A percentile compares a stretch with the other conserved stretches of the same genome.
Conservation (phyloP, 1,140 invertebrate species). For the Anastatus disparis region DNA sequence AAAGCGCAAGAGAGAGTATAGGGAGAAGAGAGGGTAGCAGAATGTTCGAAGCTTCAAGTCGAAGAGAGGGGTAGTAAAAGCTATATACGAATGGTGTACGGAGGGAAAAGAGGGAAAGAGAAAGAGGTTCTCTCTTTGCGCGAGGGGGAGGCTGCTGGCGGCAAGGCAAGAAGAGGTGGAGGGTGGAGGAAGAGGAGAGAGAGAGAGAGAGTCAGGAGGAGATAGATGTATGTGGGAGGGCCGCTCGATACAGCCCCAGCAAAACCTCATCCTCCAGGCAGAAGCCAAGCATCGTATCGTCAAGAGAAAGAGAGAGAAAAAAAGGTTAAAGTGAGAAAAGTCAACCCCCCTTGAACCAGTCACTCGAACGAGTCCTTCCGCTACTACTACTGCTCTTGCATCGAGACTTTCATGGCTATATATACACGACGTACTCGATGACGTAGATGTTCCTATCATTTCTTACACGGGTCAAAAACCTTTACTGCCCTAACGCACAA, state of each 20-base stretch:
- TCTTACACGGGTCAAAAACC: slow-evolving; percentile 5
- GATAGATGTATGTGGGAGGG: slow-evolving; percentile 68
- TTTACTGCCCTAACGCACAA: background rate
- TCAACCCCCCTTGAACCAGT: slow-evolving; percentile 64
- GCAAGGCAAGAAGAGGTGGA: background rate
- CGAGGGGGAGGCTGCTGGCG: background rate
- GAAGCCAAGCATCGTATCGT: slow-evolving; percentile 67
- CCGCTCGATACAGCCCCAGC: slow-evolving; percentile 69
- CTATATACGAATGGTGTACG: slow-evolving; percentile 63
- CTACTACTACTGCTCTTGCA: slow-evolving; percentile 44
- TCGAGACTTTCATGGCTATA: too few relatives aligned
- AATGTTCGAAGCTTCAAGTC: too few relatives aligned
- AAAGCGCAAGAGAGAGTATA: slow-evolving; percentile 49
- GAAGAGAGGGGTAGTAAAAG: too few relatives aligned
- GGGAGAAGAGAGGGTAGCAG: slow-evolving; percentile 59
- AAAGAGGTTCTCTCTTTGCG: slow-evolving; percentile 18
- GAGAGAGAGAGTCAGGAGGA: slow-evolving; percentile 54
- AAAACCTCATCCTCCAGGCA: slow-evolving; percentile 60
- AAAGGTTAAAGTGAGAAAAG: slow-evolving; percentile 68
- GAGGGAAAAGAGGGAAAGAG: slow-evolving; percentile 63
- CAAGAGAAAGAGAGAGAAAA: slow-evolving; percentile 68
- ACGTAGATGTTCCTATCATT: too few relatives aligned
- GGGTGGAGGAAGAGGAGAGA: slow-evolving; percentile 24
- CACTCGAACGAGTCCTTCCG: slow-evolving; percentile 46
- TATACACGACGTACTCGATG: background rate